Evolutionary conservation across 2,888 invertebrate species (phyloP).

Genomic region (Neoaliturus tenellus): DNA sequence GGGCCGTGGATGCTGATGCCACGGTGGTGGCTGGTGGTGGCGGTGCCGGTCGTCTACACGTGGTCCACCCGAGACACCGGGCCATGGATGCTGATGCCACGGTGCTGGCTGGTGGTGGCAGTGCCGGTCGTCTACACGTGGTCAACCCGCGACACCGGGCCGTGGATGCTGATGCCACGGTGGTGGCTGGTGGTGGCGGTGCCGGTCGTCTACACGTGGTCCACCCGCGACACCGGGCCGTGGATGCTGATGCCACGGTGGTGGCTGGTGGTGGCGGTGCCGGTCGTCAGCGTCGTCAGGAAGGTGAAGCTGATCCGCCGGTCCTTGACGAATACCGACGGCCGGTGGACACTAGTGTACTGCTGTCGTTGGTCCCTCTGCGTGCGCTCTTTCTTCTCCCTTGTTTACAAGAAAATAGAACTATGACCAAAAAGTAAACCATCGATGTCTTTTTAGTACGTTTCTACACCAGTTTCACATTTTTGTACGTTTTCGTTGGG

Average conservation of each 20-base stretch:
- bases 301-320: slow-evolving; percentile 66
- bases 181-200: no score
- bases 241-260: slow-evolving; percentile 21
- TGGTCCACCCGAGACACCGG: background rate
- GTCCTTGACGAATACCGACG: slow-evolving; percentile 62
- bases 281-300: slow-evolving; percentile 66
- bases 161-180: no score
- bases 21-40: no score
- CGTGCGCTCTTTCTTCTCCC: slow-evolving; percentile 13
- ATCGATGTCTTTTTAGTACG: no score
- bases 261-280: slow-evolving; percentile 36
- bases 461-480: no score
- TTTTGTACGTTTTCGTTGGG: no score
- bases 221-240: slow-evolving; percentile 11
- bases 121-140: background rate
- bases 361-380: background rate
- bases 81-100: background rate
- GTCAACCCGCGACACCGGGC: background rate
- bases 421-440: no score
- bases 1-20: no score
- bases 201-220: slow-evolving; percentile 9
- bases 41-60: no score
- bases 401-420: no score
- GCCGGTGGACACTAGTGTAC: slow-evolving; percentile 56
- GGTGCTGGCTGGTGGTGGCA: background rate